Evolutionary conservation across 2,797 vertebrate species (phyloP).

Genomic region (Silurus aristotelis): DNA sequence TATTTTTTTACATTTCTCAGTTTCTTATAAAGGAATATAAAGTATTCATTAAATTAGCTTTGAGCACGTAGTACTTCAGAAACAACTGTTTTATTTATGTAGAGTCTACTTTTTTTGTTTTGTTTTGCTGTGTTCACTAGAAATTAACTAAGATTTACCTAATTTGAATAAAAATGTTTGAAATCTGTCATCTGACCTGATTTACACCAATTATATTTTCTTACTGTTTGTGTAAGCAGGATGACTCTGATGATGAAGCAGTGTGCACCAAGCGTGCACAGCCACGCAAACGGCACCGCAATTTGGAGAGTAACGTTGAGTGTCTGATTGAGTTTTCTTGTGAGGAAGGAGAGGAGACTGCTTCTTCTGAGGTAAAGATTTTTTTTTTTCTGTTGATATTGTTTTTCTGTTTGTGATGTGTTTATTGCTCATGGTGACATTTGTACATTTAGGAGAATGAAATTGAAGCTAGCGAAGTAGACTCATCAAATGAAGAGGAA

Average conservation of each 20-base stretch:
- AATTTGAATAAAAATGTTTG: background rate
- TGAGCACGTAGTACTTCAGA: background rate
- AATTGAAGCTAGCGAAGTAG: slow-evolving; percentile 72
- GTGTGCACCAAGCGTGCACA: slow-evolving; percentile 67
- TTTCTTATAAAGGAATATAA: background rate
- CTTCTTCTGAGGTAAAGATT: slow-evolving; percentile 72
- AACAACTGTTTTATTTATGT: background rate
- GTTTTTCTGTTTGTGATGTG: background rate
- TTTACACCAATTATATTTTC: background rate
- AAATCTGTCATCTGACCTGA: background rate
- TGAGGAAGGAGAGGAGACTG: slow-evolving; percentile 85
- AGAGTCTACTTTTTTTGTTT: background rate
- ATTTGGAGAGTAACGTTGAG: slow-evolving; percentile 59
- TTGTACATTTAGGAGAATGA: slow-evolving; percentile 71
- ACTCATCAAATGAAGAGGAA: slow-evolving; percentile 81
- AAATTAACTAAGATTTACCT: background rate
- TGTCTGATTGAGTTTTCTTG: slow-evolving; percentile 81
- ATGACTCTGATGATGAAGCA: slow-evolving; percentile 81
- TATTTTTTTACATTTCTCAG: background rate
- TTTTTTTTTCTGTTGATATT: background rate
- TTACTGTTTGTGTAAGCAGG: slow-evolving; percentile 65
- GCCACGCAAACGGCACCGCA: slow-evolving; percentile 60
- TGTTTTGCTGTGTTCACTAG: background rate
- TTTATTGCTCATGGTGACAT: background rate
- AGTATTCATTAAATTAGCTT: background rate